These are phyloP conservation scores for Tachysurus vachellii DNA, from an alignment of 2,113 vertebrate species.

Conservation along the genomic window DNA sequence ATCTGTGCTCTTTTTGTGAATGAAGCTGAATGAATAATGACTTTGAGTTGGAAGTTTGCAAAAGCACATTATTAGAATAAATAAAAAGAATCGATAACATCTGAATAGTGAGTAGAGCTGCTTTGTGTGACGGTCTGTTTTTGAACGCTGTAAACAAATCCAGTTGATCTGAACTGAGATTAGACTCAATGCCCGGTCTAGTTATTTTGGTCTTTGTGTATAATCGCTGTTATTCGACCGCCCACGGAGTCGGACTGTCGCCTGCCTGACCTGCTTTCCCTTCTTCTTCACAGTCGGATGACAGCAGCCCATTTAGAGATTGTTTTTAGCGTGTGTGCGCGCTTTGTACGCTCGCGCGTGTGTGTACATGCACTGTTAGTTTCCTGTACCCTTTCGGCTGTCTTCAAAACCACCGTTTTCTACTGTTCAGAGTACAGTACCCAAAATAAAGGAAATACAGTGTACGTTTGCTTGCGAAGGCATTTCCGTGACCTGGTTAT, in stretches of 20 bases:
- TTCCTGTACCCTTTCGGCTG: slow-evolving; percentile 13
- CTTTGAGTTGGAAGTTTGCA: too few relatives aligned
- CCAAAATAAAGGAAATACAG: slow-evolving; percentile 9
- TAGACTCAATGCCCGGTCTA: neutral
- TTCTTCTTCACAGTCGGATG: slow-evolving; percentile 34
- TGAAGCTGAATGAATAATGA: too few relatives aligned
- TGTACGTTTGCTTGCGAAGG: slow-evolving; percentile 4
- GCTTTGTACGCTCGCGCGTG: slow-evolving; percentile 30
- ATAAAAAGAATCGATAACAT: too few relatives aligned
- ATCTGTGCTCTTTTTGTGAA: too few relatives aligned
- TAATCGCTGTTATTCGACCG: slow-evolving; percentile 47
- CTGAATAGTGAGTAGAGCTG: too few relatives aligned
- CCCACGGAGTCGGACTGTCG: neutral
- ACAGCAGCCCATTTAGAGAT: neutral
- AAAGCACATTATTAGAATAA: too few relatives aligned
- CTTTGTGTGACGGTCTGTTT: neutral
- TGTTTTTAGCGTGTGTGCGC: slow-evolving; percentile 47
- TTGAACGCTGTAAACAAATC: neutral
- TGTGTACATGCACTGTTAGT: slow-evolving; percentile 6
- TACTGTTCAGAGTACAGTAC: neutral
- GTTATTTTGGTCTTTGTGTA: slow-evolving; percentile 23
- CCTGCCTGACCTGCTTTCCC: slow-evolving; percentile 50
- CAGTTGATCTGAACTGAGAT: neutral
- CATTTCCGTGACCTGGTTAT: slow-evolving; percentile 33
- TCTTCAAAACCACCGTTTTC: neutral